A percentile compares a stretch with the other conserved stretches of the same genome.
These are phyloP conservation scores for Drosophila cardini DNA, from an alignment of 1,140 invertebrate genomes.

Conservation along the genomic window DNA sequence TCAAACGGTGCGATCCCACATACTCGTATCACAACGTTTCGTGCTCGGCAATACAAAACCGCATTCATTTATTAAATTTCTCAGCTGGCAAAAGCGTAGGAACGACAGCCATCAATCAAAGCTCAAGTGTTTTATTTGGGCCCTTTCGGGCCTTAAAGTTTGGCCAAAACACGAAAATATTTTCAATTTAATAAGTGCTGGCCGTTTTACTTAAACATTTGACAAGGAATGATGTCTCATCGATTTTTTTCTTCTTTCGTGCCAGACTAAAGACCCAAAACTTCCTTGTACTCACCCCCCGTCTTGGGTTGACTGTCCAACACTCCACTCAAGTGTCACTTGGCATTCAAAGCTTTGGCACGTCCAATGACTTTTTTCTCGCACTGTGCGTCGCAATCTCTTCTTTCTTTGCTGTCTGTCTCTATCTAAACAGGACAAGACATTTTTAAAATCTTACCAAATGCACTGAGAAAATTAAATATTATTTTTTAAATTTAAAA, in stretches of 20 bases:
- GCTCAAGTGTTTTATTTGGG: slow-evolving; percentile 22
- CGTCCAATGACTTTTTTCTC: slow-evolving; percentile 54
- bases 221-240: slow-evolving; percentile 24
- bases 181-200: slow-evolving; percentile 58
- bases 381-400: slow-evolving; percentile 49
- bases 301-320: slow-evolving; percentile 22
- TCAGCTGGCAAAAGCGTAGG: slow-evolving; percentile 38
- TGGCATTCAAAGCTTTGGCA: slow-evolving; percentile 58
- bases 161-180: slow-evolving; percentile 21
- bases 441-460: slow-evolving; percentile 38
- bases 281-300: not conserved
- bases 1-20: slow-evolving; percentile 21
- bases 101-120: slow-evolving; percentile 58
- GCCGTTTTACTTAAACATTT: slow-evolving; percentile 22
- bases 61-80: slow-evolving; percentile 56
- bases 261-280: slow-evolving; percentile 7
- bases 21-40: not conserved
- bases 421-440: slow-evolving; percentile 38
- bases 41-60: slow-evolving; percentile 31
- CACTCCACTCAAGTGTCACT: slow-evolving; percentile 58
- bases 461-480: slow-evolving; percentile 29
- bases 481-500: too few species aligned
- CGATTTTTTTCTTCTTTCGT: slow-evolving; percentile 33
- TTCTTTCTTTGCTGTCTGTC: slow-evolving; percentile 12
- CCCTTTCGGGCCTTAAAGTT: slow-evolving; percentile 37